Evolutionary conservation across 2,113 vertebrate species (phyloP), one percentile per base, ranked within the genome.

Genomic region (Triplophysa tibetana): DNA sequence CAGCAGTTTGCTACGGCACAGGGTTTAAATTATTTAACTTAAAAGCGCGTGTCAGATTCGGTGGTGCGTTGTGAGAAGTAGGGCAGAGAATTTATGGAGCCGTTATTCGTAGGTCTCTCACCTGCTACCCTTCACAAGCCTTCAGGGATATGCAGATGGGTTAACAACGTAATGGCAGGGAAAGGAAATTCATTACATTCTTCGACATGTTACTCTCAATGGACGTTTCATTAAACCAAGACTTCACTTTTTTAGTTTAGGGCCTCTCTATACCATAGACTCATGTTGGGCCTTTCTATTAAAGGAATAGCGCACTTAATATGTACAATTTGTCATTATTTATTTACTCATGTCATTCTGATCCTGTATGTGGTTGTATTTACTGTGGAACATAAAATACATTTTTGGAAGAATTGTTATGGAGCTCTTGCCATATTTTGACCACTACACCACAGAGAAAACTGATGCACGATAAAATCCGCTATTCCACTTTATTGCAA

Each of bases 141-240:
- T 77, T 64, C 45, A 38, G 74, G 74, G 74, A 65, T 29, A 58
- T 38, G 19, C 14, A 56, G 26, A 43, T 50, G 38, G 23, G 74
- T 77, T 77, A 77, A 75, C 73, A 75, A 77, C 33, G 45, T 13
- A 65, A 43, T 29, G 24, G 24, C 5, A 7, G 60, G 58, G 68
- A 43, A 67, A 23, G 54, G 41, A 81, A 75, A 81, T 75, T 75
- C 79, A 75, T 67, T 63, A 67, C 70, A 81, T 81, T 81, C 79
- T 60, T 60, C 17, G 43, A 74, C 70, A 38, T 41, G 70, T 74
- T 61, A 56, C 61, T 76, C 74, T 61, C 45, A 54, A 54, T 21
- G 54, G 70, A 75, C 48, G 9, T 54, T 8, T 45, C 43, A 11
- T 12, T 45, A 45, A 45, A 45, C 43, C 10, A 24, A 52, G 52